Percentiles rank a stretch among this genome's conserved stretches.
Evolutionary conservation across 1,140 invertebrate genomes (phyloP).

Genomic region (Pissodes strobi): DNA sequence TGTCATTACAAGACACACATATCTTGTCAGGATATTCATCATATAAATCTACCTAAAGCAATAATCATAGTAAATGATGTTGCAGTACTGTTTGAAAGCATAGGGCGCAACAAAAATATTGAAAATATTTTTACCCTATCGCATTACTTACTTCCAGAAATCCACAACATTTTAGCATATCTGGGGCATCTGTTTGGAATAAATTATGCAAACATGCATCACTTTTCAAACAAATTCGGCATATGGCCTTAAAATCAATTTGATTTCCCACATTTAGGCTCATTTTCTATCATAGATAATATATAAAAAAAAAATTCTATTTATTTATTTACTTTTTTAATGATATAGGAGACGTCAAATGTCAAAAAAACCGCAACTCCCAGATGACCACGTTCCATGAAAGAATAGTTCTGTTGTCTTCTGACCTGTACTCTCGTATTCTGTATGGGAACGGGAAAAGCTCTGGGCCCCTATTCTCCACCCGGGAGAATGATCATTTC

Average conservation of each 20-base stretch:
- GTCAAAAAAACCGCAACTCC: not conserved
- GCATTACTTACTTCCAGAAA: constrained; percentile 1
- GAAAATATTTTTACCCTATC: too few species aligned
- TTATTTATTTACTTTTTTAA: too few species aligned
- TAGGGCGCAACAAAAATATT: too few species aligned
- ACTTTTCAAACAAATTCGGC: constrained; percentile 9
- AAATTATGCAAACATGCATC: not conserved
- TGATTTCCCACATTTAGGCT: not conserved
- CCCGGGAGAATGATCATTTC: too few species aligned
- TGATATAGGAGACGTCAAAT: too few species aligned
- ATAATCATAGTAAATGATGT: too few species aligned
- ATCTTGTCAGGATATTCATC: constrained; percentile 1
- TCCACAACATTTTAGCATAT: constrained; percentile 5
- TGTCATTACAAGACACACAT: not conserved
- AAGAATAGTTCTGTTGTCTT: not conserved
- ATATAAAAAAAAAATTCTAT: too few species aligned
- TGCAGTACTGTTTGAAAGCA: too few species aligned
- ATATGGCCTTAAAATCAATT: not conserved
- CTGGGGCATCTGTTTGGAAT: not conserved
- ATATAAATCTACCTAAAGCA: not conserved
- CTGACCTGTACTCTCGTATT: too few species aligned
- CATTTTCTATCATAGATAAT: too few species aligned
- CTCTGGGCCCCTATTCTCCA: too few species aligned
- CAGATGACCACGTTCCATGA: not conserved
- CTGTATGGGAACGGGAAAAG: too few species aligned